These are phyloP conservation scores for Trypoxylus dichotomus DNA, from an alignment of 1,140 invertebrate species.

Conservation along the genomic window DNA sequence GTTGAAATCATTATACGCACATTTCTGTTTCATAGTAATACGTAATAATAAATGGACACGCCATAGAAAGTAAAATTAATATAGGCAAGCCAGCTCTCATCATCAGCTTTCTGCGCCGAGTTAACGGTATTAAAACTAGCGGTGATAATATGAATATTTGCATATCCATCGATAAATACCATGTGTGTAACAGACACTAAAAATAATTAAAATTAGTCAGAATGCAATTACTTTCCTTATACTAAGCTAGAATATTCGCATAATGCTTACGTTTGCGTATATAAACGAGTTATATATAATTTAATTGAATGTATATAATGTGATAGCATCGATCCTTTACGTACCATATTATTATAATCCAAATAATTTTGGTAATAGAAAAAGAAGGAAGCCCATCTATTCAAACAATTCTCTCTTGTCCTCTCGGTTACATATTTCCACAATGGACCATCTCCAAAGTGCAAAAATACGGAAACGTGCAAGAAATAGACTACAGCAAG, in stretches of 20 bases:
- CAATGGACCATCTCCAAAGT: slow-evolving; percentile 52
- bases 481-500: slow-evolving; percentile 52
- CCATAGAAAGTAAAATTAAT: not conserved
- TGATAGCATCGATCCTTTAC: slow-evolving; percentile 33
- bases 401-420: slow-evolving; percentile 50
- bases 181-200: slow-evolving; percentile 63
- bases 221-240: no score
- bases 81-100: slow-evolving; percentile 14
- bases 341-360: slow-evolving; percentile 46
- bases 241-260: no score
- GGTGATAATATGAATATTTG: slow-evolving; percentile 68
- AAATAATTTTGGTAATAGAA: slow-evolving; percentile 64
- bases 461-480: slow-evolving; percentile 49
- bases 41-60: not conserved
- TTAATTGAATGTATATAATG: no score
- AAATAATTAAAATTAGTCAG: slow-evolving; percentile 37
- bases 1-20: not conserved
- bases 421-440: slow-evolving; percentile 47
- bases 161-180: slow-evolving; percentile 69
- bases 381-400: slow-evolving; percentile 63
- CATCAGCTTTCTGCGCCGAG: slow-evolving; percentile 1
- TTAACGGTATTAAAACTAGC: slow-evolving; percentile 54
- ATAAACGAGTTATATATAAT: no score
- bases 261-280: no score
- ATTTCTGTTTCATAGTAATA: slow-evolving; percentile 25